Evolutionary conservation across 1,140 invertebrate genomes (phyloP).

Genomic region (Leptopilina boulardi): DNA sequence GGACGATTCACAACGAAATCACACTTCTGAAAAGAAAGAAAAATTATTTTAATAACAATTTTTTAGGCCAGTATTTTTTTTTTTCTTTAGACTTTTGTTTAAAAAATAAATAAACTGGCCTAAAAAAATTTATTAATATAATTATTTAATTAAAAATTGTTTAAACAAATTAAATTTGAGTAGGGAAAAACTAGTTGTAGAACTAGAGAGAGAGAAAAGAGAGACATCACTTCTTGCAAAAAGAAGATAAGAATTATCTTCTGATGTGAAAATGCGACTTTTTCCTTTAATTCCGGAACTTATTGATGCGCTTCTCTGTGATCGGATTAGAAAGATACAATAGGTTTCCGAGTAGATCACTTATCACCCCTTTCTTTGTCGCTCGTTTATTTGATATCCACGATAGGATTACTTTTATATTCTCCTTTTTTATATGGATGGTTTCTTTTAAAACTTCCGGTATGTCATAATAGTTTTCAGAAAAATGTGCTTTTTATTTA

Average conservation of each 20-base stretch:
- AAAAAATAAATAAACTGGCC: too few relatives aligned
- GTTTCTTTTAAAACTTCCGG: background rate
- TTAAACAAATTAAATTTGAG: too few relatives aligned
- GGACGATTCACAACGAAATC: constrained; percentile 91
- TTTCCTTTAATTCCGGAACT: background rate
- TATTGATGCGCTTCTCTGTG: constrained; percentile 14
- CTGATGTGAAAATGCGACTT: background rate
- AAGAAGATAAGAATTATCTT: background rate
- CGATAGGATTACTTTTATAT: background rate
- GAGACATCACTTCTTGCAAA: background rate
- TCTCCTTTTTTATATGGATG: background rate
- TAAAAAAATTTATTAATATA: too few relatives aligned
- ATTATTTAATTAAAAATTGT: too few relatives aligned
- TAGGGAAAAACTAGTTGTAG: too few relatives aligned
- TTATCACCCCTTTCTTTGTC: background rate
- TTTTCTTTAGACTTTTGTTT: too few relatives aligned
- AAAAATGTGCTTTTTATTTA: too few relatives aligned
- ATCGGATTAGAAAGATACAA: constrained; percentile 13
- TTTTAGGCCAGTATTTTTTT: background rate
- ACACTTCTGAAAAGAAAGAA: constrained; percentile 76
- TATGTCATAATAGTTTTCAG: too few relatives aligned
- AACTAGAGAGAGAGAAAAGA: background rate
- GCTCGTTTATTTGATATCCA: background rate
- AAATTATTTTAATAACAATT: constrained; percentile 1
- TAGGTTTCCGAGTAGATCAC: constrained; percentile 2